Evolutionary conservation across 30 jellyfish, hydroid and myxozoan species (phyloP).

Genomic region (Morbakka virulenta): DNA sequence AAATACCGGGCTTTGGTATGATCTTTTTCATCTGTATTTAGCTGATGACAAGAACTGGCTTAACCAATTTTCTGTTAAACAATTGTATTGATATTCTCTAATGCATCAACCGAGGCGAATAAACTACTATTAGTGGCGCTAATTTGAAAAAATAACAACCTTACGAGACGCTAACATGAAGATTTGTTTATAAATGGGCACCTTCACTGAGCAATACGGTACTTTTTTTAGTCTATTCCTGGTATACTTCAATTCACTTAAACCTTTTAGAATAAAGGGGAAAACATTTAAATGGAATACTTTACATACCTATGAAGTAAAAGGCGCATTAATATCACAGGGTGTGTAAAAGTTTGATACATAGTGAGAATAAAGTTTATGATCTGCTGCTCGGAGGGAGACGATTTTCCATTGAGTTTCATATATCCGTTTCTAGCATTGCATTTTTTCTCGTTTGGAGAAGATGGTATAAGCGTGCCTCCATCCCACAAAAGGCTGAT

Average conservation of each 20-base stretch:
- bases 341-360: constrained; percentile 82
- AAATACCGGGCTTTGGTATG: no score
- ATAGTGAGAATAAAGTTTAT: constrained; percentile 67
- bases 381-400: constrained; percentile 81
- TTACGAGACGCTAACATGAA: no score
- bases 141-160: no score
- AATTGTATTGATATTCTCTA: no score
- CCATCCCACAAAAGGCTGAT: constrained; percentile 90
- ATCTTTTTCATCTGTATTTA: no score
- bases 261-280: not conserved
- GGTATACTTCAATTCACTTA: not conserved
- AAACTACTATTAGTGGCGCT: no score
- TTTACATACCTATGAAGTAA: constrained; percentile 63
- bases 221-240: no score
- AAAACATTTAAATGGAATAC: not conserved
- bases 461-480: constrained; percentile 61
- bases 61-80: no score
- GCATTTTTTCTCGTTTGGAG: constrained; percentile 60
- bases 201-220: no score
- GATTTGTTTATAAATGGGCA: no score
- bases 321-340: constrained; percentile 79
- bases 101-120: no score
- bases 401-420: constrained; percentile 27
- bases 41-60: no score
- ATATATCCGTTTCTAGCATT: constrained; percentile 1